Evolutionary conservation across 2,113 vertebrate species (phyloP).

Genomic region (Chinchilla lanigera): DNA sequence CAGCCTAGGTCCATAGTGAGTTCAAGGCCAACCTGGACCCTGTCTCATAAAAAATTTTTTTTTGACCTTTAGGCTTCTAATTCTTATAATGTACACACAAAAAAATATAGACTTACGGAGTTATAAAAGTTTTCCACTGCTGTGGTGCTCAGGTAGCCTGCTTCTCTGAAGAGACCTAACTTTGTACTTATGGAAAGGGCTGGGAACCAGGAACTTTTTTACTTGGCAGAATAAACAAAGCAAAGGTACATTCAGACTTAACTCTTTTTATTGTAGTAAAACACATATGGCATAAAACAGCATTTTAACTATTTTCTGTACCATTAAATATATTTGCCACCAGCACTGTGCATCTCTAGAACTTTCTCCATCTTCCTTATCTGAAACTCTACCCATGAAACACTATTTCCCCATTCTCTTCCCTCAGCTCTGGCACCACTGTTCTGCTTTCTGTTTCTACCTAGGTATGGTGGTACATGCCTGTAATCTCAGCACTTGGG

Average conservation of each 20-base stretch:
- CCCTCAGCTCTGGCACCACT: background rate
- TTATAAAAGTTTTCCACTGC: background rate
- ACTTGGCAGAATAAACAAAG: slow-evolving; percentile 11
- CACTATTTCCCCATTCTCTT: background rate
- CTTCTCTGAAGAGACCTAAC: slow-evolving; percentile 8
- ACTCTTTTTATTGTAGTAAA: slow-evolving; percentile 24
- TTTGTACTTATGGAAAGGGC: slow-evolving; percentile 11
- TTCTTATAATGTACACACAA: background rate
- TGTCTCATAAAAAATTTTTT: background rate
- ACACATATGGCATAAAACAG: background rate
- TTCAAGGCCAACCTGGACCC: background rate
- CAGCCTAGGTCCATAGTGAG: background rate
- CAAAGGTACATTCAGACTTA: background rate
- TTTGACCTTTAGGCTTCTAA: background rate
- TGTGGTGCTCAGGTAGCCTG: background rate
- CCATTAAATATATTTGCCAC: background rate
- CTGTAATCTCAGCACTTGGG: no score
- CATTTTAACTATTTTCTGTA: background rate
- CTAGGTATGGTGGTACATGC: no score
- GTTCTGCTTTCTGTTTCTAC: background rate
- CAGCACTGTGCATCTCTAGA: background rate
- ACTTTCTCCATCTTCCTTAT: background rate
- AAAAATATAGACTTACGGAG: background rate
- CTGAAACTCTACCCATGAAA: background rate
- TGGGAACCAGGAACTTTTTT: background rate